A percentile compares a stretch with the other conserved stretches of the same genome.
phyloP scores from a whole-genome alignment of 1,140 invertebrate genomes.

The Drosophila kanapiae region DNA sequence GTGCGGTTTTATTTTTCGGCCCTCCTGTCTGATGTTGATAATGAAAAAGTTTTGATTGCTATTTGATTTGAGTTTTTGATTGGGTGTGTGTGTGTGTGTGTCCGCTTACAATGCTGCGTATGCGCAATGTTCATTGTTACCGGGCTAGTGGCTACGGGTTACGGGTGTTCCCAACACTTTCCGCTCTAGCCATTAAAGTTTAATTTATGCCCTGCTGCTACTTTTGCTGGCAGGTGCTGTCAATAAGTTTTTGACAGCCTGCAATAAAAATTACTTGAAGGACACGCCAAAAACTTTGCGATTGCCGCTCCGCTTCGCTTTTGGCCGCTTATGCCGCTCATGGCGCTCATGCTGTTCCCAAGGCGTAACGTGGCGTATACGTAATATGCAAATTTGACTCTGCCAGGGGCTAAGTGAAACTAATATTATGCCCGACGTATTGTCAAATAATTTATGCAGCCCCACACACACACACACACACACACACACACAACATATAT shows the following conservation, averaged over 20 bases:
- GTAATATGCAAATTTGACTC: conserved; percentile 72
- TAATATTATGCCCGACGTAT: conserved; percentile 76
- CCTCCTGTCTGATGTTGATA: conserved; percentile 64
- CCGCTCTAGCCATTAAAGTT: conserved; percentile 50
- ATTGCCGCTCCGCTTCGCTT: conserved; percentile 20
- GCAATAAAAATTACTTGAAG: conserved; percentile 61
- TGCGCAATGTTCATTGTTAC: conserved; percentile 56
- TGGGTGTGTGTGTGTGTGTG: conserved; percentile 21
- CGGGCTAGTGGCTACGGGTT: conserved; percentile 23
- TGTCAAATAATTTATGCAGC: conserved; percentile 80
- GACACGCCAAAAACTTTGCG: conserved; percentile 57
- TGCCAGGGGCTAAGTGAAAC: conserved; percentile 60
- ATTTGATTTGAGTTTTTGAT: conserved; percentile 79
- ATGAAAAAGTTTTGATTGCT: conserved; percentile 82
- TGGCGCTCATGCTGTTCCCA: conserved; percentile 6
- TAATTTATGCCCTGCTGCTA: conserved; percentile 57
- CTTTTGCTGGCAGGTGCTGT: conserved; percentile 59
- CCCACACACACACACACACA: conserved; percentile 10
- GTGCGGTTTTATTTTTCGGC: conserved; percentile 63
- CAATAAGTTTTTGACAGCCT: conserved; percentile 65
- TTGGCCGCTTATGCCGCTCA: neutral
- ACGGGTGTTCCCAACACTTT: conserved; percentile 27
- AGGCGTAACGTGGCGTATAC: conserved; percentile 59
- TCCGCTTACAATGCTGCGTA: conserved; percentile 57
- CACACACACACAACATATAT: neutral